Evolutionary conservation across 2,888 invertebrate species (phyloP).

Genomic region (Metalampra italica): DNA sequence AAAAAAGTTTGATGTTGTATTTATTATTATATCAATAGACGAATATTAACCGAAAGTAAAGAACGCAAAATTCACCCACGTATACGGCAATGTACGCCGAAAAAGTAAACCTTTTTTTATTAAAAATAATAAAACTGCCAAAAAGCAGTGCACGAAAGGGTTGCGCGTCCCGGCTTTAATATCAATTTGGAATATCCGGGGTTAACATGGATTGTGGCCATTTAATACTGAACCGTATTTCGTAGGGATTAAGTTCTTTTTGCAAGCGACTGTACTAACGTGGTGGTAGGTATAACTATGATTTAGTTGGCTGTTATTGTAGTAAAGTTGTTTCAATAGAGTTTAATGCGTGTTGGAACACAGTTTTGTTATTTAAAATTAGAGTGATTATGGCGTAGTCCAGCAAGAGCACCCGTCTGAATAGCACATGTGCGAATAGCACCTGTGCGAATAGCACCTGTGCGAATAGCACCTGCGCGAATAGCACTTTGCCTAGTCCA

Average conservation of each 20-base stretch:
- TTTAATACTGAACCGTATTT: background rate
- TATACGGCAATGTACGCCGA: no score
- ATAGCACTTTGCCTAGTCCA: no score
- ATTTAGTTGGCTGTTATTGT: background rate
- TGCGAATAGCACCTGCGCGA: no score
- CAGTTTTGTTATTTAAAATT: background rate
- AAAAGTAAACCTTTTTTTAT: background rate
- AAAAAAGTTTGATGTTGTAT: no score
- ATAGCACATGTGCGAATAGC: no score
- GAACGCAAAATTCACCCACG: no score
- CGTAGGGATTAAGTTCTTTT: background rate
- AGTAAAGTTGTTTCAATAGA: background rate
- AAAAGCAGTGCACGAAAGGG: background rate
- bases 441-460: no score
- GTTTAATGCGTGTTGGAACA: background rate
- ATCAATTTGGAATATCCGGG: constrained; percentile 1
- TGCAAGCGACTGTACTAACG: background rate
- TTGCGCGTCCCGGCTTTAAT: background rate
- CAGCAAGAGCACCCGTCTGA: no score
- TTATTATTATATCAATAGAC: no score
- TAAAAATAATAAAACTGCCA: background rate
- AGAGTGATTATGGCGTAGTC: no score
- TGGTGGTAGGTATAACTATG: background rate
- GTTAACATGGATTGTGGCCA: background rate
- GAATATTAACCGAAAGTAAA: no score